Evolutionary conservation across 2,113 vertebrate species (phyloP), one percentile per base, ranked within the genome.

Genomic region (Madoqua kirkii): DNA sequence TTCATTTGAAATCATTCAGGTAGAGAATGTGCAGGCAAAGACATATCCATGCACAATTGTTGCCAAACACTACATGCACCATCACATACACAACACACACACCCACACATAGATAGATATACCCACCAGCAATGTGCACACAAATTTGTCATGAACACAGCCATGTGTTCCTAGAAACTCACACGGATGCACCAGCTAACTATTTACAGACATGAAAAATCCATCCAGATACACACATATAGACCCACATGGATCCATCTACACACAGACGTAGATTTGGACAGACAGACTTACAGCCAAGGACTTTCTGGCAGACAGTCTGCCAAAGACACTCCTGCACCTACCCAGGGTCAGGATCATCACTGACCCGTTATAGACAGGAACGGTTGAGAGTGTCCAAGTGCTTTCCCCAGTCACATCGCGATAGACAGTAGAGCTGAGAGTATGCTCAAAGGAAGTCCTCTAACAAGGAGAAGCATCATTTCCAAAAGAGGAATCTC

Each of bases 21-120:
- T 33, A 71, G 10, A 95, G 83, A 93, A 59, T 1, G 60, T 33
- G 31, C 1, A 67, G 59, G 17, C 27, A 57, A 90, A 96, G 67
- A 71, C 25, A 9, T 5, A 33, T 11, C 12, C 4, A 31, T 0
- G 25, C 33, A 33, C 36, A 86, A 5, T 7, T 13, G 1, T 5
- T 8, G 11, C 31, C 27, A 74, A 64, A 78, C 23, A 67, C 36
- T 21, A 29, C 59, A 55, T 16, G 11, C 40, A 40, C 16, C 10
- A 17, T 67, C 43, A n/a, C 3, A 31, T 45, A 55, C 21, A 33
- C 8, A 2, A 27, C 3, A n/a, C 48, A 60, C n/a, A 36, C 4
- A 1, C n/a, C 27, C 43, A 14, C 21, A 87, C n/a, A 40, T 17
- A 87, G 31, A 16, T 23, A 48, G 16, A 71, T 16, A 25, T 7